These are phyloP conservation scores for Ornithoptera alexandrae DNA, from an alignment of 2,888 invertebrate species.

Conservation along the genomic window DNA sequence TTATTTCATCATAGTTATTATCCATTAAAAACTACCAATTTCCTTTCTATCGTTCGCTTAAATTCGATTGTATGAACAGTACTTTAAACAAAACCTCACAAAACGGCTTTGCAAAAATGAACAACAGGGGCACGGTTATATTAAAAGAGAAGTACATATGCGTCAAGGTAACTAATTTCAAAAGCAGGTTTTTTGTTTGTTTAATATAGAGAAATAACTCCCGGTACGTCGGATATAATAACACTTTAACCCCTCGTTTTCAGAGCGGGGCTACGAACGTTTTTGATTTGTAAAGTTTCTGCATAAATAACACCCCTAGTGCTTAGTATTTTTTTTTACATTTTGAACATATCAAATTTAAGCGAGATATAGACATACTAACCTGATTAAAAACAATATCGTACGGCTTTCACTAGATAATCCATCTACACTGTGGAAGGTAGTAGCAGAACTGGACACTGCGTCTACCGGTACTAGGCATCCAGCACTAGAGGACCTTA, in stretches of 20 bases:
- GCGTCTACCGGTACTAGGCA: too few relatives aligned
- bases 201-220: conserved; percentile 3
- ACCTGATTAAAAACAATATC: too few relatives aligned
- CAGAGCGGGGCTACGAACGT: not conserved
- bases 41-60: not conserved
- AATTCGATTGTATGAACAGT: not conserved
- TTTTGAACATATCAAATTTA: not conserved
- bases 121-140: not conserved
- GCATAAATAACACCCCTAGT: not conserved
- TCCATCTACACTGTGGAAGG: too few relatives aligned
- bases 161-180: not conserved
- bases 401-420: too few relatives aligned
- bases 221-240: not conserved
- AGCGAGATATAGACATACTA: too few relatives aligned
- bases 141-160: not conserved
- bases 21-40: not conserved
- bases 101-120: not conserved
- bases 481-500: too few relatives aligned
- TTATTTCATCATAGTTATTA: too few relatives aligned
- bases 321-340: not conserved
- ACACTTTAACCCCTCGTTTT: not conserved
- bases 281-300: conserved; percentile 1
- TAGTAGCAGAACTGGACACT: too few relatives aligned
- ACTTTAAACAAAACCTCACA: not conserved
- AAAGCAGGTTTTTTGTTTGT: conserved; percentile 4